Percentiles rank a stretch among this genome's conserved stretches.
Evolutionary conservation across 2,113 vertebrate genomes (phyloP).

Genomic region (Polypterus bichir): DNA sequence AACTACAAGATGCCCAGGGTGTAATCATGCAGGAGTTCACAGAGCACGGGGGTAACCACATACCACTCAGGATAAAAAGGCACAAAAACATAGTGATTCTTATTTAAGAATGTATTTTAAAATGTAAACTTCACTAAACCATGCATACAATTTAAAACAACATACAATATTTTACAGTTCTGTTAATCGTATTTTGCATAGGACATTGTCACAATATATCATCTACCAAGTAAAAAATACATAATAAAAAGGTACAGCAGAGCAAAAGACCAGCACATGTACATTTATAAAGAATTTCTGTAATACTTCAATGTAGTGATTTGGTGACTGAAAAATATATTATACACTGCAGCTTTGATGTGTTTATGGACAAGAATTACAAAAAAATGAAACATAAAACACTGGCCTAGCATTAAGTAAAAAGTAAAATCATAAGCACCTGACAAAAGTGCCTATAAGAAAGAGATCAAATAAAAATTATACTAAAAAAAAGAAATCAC

Average conservation of each 20-base stretch:
- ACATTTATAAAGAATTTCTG: slow-evolving; percentile 44
- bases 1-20: too few species aligned
- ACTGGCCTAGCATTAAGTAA: slow-evolving; percentile 56
- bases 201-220: slow-evolving; percentile 70
- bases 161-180: slow-evolving; percentile 66
- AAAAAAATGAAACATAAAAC: slow-evolving; percentile 10
- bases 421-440: slow-evolving; percentile 50
- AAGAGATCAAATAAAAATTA: slow-evolving; percentile 5
- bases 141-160: slow-evolving; percentile 73
- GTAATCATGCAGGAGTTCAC: too few species aligned
- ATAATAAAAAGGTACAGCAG: slow-evolving; percentile 67
- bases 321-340: slow-evolving; percentile 45
- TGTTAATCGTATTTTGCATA: slow-evolving; percentile 71
- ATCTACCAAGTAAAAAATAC: slow-evolving; percentile 68
- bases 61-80: not conserved
- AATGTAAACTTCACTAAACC: slow-evolving; percentile 73
- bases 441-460: slow-evolving; percentile 39
- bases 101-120: slow-evolving; percentile 71
- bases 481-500: slow-evolving; percentile 43
- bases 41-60: too few species aligned
- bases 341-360: slow-evolving; percentile 47
- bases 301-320: slow-evolving; percentile 66
- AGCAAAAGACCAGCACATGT: slow-evolving; percentile 63
- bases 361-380: slow-evolving; percentile 39
- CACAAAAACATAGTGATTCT: slow-evolving; percentile 26